These are phyloP conservation scores for Onychomys arenicola DNA, from an alignment of 2,797 vertebrate genomes.

Conservation along the genomic window DNA sequence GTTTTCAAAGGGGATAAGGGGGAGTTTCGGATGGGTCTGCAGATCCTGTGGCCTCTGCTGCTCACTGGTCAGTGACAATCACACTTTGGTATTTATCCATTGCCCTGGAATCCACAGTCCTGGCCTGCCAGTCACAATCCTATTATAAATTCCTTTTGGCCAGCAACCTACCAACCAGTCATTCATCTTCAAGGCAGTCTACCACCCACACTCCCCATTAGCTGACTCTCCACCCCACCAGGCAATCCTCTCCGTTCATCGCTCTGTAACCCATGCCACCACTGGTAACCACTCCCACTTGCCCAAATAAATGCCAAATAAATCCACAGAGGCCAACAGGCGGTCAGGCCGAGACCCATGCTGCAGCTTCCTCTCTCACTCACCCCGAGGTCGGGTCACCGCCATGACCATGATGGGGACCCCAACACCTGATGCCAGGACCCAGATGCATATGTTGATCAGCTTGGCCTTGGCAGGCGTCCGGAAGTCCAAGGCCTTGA, in stretches of 20 bases:
- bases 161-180: background rate
- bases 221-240: background rate
- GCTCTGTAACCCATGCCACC: background rate
- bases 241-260: background rate
- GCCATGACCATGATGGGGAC: conserved; percentile 98
- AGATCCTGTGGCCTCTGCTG: background rate
- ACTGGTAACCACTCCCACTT: background rate
- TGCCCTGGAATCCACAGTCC: background rate
- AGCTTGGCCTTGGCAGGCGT: conserved; percentile 96
- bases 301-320: background rate
- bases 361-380: conserved; percentile 72
- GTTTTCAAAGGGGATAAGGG: background rate
- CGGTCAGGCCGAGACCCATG: background rate
- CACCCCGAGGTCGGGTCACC: conserved; percentile 92
- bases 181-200: background rate
- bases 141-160: conserved; percentile 23
- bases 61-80: background rate
- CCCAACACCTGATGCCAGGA: conserved; percentile 94
- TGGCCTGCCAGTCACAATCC: background rate
- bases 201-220: background rate
- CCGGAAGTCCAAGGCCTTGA: conserved; percentile 96
- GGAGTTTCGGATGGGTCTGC: background rate
- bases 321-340: background rate
- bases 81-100: background rate
- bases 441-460: conserved; percentile 98